Evolutionary conservation across 2,797 vertebrate genomes (phyloP).

Genomic region (Capromys pilorides): DNA sequence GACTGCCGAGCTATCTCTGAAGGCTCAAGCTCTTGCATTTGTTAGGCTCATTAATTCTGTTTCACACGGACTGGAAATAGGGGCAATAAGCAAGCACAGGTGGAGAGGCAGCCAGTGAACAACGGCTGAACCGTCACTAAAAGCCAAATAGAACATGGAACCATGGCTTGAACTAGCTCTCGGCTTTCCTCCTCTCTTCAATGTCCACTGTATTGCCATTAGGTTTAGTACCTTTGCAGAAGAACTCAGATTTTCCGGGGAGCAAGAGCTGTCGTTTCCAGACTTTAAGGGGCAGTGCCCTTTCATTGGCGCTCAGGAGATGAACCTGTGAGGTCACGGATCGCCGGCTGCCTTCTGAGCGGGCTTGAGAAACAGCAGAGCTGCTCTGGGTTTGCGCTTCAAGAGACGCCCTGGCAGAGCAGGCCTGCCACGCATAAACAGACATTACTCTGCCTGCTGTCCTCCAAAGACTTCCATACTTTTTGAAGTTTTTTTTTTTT

Average conservation of each 20-base stretch:
- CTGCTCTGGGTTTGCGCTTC: background rate
- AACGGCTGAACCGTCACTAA: background rate
- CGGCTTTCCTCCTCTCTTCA: background rate
- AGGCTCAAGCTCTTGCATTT: background rate
- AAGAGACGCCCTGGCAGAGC: background rate
- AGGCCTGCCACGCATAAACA: background rate
- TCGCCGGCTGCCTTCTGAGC: background rate
- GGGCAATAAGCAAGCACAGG: background rate
- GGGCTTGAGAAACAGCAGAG: background rate
- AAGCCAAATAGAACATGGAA: background rate
- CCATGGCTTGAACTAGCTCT: background rate
- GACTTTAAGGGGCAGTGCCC: slow-evolving; percentile 12
- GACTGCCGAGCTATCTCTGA: background rate
- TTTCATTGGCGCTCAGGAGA: background rate
- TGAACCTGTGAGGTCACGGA: background rate
- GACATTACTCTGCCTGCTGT: too few species aligned
- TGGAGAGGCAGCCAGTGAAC: background rate
- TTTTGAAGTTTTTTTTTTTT: too few species aligned
- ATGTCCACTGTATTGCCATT: background rate
- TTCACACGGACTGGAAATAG: slow-evolving; percentile 16
- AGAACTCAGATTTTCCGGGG: background rate
- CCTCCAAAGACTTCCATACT: too few species aligned
- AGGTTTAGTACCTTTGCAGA: slow-evolving; percentile 13
- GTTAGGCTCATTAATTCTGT: slow-evolving; percentile 2
- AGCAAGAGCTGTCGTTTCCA: background rate